Evolutionary conservation across 2,113 vertebrate species (phyloP).

Genomic region (Oreotrochilus melanogaster): DNA sequence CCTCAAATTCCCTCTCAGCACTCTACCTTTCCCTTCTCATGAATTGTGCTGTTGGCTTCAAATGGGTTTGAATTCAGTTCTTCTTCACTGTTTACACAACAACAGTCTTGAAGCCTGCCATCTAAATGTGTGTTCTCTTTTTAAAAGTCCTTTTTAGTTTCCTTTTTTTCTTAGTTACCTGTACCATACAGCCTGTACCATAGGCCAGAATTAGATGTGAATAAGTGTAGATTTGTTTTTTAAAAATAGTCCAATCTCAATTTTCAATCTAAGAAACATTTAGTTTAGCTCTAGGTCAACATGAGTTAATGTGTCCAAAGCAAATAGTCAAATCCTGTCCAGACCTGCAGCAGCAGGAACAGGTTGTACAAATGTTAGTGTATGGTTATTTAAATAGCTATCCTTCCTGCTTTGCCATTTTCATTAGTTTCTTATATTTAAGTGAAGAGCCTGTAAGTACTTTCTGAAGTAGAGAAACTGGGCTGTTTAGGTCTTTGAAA

Average conservation of each 20-base stretch:
- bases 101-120: background rate
- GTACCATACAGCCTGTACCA: background rate
- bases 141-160: background rate
- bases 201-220: background rate
- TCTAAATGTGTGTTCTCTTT: accelerated
- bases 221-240: background rate
- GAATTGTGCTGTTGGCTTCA: background rate
- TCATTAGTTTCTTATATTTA: conserved; percentile 32
- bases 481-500: conserved; percentile 3
- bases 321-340: background rate
- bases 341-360: background rate
- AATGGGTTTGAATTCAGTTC: background rate
- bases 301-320: background rate
- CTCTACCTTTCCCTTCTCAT: background rate
- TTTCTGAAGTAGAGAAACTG: conserved; percentile 25
- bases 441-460: conserved; percentile 15
- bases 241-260: background rate
- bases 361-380: background rate
- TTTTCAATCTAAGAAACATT: background rate
- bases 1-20: background rate
- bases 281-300: background rate
- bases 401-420: background rate
- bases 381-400: background rate
- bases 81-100: background rate
- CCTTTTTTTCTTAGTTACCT: background rate